Evolutionary conservation across 2,113 vertebrate species (phyloP), one percentile per base, ranked within the genome.

Genomic region (Oophaga pumilio): DNA sequence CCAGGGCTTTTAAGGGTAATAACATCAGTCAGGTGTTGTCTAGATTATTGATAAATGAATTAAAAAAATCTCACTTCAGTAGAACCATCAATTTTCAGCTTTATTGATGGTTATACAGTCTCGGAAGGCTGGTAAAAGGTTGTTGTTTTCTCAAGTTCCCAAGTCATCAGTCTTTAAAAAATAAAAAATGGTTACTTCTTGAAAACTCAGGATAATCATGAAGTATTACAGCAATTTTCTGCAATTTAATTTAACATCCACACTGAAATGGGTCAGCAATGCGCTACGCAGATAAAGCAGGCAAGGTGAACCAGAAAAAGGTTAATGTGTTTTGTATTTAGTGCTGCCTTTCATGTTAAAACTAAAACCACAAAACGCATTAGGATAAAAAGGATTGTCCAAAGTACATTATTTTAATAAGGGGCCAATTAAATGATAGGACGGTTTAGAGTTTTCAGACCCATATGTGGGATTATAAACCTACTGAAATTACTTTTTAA

Each of bases 261-360:
- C 28, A 60, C 5, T 77, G 53, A 73, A 79, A 87, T 82, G 50
- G 85, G 85, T 87, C 77, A 82, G 66, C 20, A 22, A 82, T 74
- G 68, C 74, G 71, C 53, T 62, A 22, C 49, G 12, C 15, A 73
- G 28, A 74, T 68, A 82, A 33, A 74, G 15, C 56, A 57, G 49
- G 50, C 14, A 64, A 85, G 53, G 62, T 82, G 8, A 82, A 62
- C 85, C 56, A 15, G 68, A 82, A 49, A 82, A 76, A 86, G 76
- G 78, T 87, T 81, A 87, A 87, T 87, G 77, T 73, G 66, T 74
- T 82, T 82, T 82, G 28, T 87, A 74, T 74, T 82, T 82, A 82
- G 33, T 50, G 56, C 15, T 43, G 73, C 56, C 33, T 18, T 77
- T 85, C 22, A 62, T 52, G 22, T 76, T 79, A 26, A 56, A 66